phyloP scores from a whole-genome alignment of 1,140 invertebrate species.

The Pogonomyrmex californicus region DNA sequence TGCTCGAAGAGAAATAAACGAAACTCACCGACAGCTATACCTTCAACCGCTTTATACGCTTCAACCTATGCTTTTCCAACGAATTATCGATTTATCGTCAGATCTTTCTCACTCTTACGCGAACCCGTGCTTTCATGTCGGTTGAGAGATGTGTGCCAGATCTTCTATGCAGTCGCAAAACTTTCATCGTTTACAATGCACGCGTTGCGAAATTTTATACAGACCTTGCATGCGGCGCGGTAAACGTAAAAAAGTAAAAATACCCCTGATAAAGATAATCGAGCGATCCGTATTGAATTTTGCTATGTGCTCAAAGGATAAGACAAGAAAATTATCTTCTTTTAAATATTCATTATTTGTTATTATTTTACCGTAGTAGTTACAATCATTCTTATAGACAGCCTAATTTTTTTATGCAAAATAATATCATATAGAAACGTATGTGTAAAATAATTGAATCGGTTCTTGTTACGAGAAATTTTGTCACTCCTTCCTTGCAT shows the following conservation, averaged over 20 bases:
- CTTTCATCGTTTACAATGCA: conserved; percentile 60
- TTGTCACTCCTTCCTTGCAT: too few relatives aligned
- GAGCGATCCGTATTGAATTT: background rate
- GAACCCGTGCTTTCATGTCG: conserved; percentile 65
- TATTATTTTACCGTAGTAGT: background rate
- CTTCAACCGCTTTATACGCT: conserved; percentile 76
- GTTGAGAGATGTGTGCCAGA: conserved; percentile 25
- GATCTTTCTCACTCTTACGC: conserved; percentile 50
- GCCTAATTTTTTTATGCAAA: background rate
- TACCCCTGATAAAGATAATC: conserved; percentile 18
- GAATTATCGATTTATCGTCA: conserved; percentile 64
- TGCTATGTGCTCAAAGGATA: conserved; percentile 14
- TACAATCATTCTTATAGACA: background rate
- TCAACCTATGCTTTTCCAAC: conserved; percentile 75
- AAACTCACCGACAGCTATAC: conserved; percentile 78
- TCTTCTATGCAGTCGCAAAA: conserved; percentile 64
- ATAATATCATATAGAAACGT: background rate
- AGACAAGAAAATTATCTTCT: background rate
- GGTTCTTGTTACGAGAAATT: background rate
- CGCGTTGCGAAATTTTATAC: conserved; percentile 70
- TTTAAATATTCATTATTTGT: background rate
- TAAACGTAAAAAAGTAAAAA: conserved; percentile 6
- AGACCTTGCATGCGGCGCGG: background rate
- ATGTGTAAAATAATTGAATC: background rate
- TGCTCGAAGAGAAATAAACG: conserved; percentile 81